Base-by-base conservation (phyloP, 2,113 vertebrate genomes). In the Pygoscelis antarcticus region DNA sequence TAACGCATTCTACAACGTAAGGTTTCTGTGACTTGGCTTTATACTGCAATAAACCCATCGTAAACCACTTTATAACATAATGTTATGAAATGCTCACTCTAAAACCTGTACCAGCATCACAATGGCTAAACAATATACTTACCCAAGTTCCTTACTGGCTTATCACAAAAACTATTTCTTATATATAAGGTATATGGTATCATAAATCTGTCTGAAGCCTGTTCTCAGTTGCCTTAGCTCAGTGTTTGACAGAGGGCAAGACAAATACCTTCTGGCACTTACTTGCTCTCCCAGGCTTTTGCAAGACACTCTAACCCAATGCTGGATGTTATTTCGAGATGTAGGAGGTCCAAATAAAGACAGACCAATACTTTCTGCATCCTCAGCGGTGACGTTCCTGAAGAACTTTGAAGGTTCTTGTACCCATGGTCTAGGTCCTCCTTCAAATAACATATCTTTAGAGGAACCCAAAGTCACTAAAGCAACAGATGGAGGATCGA, bases 401-500 rank as follows among this genome's bases (percentile, higher is more conserved):
- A 99, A 99, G 98, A 99, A 99, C 92, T 98, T 99, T 4, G 99
- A 99, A 16, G 99, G 99, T 85, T 99, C 99, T 15, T 99, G 98
- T 36, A 99, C 98, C 99, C 99, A 99, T 1, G 99, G 99, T 38
- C 98, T 98, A 0, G 99, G 99, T 30, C 99, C 99, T 13, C 99
- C 99, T 89, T 99, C 99, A 83, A 99, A 99, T 32, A 99, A 49
- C 98, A 99, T 98, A 89, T 99, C 99, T 98, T 99, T 99, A 4
- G 99, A 99, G 42, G 99, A 99, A 58, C 99, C 99, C 80, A 99
- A 95, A 13, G 99, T 99, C 91, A 99, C 99, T 94, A 99, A 96
- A 21, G 99, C 99, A 10, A 99, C 97, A 27, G 98, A 98, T 1
- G 97, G 95, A 7, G 99, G 99, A 95, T 99, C 99, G 11, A 99